A percentile compares a stretch with the other conserved stretches of the same genome.
These are phyloP conservation scores for Aethes cnicana DNA, from an alignment of 2,888 invertebrate species.

Conservation along the genomic window DNA sequence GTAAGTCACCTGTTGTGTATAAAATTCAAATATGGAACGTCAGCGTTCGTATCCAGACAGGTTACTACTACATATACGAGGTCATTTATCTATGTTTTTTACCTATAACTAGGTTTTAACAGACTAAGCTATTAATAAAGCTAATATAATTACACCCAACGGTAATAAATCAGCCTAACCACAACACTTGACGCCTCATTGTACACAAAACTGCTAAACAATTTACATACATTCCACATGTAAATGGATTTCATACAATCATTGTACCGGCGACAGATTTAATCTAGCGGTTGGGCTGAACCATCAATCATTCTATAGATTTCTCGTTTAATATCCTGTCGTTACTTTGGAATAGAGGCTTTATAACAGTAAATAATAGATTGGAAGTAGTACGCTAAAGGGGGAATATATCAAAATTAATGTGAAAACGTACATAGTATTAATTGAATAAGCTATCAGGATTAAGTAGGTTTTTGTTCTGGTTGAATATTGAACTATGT, in stretches of 20 bases:
- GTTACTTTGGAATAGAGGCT: slow-evolving; percentile 11
- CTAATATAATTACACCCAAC: neutral
- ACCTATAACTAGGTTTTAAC: too few relatives aligned
- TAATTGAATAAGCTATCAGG: too few relatives aligned
- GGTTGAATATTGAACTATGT: too few relatives aligned
- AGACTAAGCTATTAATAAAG: neutral
- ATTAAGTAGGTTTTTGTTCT: too few relatives aligned
- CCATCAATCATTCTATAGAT: slow-evolving; percentile 25
- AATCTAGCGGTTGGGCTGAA: slow-evolving; percentile 15
- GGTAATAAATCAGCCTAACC: slow-evolving; percentile 7
- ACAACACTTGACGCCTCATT: slow-evolving; percentile 9
- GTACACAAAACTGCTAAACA: neutral
- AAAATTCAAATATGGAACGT: too few relatives aligned
- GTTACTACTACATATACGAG: too few relatives aligned
- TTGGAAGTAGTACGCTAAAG: neutral
- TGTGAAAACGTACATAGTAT: neutral
- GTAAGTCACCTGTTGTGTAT: too few relatives aligned
- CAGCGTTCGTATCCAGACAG: too few relatives aligned
- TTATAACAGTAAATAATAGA: slow-evolving; percentile 11
- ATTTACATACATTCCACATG: slow-evolving; percentile 12
- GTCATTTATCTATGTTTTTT: too few relatives aligned
- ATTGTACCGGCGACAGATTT: slow-evolving; percentile 24
- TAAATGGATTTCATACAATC: slow-evolving; percentile 18
- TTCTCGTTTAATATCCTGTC: slow-evolving; percentile 27
- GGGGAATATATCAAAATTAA: neutral